Evolutionary conservation across 2,113 vertebrate species (phyloP).

Genomic region (Thamnophis sirtalis): DNA sequence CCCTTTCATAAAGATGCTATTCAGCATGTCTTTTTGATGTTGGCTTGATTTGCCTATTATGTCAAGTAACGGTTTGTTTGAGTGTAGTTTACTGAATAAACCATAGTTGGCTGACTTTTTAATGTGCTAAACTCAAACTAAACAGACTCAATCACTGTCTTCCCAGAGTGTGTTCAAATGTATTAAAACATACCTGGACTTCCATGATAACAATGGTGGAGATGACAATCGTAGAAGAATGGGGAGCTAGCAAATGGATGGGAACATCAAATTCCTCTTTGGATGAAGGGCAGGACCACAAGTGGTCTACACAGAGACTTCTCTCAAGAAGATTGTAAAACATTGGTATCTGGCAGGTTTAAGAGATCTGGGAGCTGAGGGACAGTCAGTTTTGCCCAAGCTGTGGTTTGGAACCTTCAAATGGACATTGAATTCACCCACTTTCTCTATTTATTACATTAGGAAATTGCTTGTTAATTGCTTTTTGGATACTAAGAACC

Average conservation of each 20-base stretch:
- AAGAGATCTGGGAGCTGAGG: neutral
- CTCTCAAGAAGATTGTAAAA: neutral
- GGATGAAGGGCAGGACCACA: neutral
- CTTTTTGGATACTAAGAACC: neutral
- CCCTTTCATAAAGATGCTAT: neutral
- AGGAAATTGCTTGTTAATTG: neutral
- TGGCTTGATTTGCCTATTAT: neutral
- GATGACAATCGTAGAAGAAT: neutral
- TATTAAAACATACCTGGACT: neutral
- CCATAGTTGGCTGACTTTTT: neutral
- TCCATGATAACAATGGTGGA: neutral
- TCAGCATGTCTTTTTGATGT: neutral
- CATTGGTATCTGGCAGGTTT: neutral
- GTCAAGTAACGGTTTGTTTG: neutral
- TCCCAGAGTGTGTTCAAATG: neutral
- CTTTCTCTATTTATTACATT: neutral
- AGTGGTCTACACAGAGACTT: neutral
- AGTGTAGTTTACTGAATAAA: neutral
- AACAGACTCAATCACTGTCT: neutral
- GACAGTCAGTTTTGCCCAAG: neutral
- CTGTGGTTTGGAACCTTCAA: neutral
- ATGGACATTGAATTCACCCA: neutral
- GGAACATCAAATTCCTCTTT: neutral
- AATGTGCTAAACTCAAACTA: neutral
- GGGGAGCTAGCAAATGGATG: neutral